These are phyloP conservation scores for Phodopus roborovskii DNA, from an alignment of 2,113 vertebrate genomes.

Conservation along the genomic window DNA sequence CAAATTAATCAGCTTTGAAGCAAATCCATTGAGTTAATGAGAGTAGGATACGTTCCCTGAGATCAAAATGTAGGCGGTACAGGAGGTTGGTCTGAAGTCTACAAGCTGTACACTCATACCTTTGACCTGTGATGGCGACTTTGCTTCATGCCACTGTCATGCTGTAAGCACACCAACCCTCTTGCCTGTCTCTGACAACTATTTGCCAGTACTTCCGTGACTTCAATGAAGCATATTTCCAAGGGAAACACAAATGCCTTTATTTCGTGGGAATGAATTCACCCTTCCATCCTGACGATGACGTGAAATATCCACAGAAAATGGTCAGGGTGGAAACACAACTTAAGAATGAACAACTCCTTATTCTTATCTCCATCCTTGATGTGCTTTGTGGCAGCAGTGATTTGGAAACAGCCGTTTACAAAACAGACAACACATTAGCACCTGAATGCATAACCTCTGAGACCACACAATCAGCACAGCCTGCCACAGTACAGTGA, in stretches of 20 bases:
- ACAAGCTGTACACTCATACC: not conserved
- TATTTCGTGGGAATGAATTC: not conserved
- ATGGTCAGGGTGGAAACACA: not conserved
- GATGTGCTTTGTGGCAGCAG: not conserved
- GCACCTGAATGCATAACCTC: not conserved
- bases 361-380: not conserved
- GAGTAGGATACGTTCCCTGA: too few relatives aligned
- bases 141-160: fast-evolving
- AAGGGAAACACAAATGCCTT: not conserved
- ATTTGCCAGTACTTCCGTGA: not conserved
- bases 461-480: not conserved
- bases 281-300: not conserved
- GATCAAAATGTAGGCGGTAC: not conserved
- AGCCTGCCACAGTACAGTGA: not conserved
- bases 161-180: too few relatives aligned
- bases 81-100: not conserved
- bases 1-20: not conserved
- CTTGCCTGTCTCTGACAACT: not conserved
- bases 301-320: not conserved
- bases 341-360: not conserved
- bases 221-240: not conserved
- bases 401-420: conserved; percentile 36
- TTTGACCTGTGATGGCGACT: fast-evolving
- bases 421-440: not conserved
- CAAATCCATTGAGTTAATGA: not conserved